phyloP scores from a whole-genome alignment of 2,888 invertebrate genomes.

The Ennomos quercinarius region DNA sequence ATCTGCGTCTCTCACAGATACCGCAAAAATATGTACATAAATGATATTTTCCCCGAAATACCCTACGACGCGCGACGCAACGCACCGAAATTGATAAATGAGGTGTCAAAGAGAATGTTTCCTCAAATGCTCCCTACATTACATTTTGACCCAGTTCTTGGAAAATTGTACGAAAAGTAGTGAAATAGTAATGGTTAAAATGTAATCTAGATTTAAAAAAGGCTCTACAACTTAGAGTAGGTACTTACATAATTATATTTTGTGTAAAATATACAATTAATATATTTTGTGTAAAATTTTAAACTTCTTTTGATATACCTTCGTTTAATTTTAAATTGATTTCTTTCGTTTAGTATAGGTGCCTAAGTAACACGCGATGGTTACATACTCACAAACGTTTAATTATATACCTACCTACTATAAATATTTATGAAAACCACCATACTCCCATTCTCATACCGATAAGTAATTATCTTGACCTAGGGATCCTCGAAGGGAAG shows the following conservation, averaged over 20 bases:
- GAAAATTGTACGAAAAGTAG: constrained; percentile 6
- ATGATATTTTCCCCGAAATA: no score
- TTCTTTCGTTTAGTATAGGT: no score
- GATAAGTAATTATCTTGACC: constrained; percentile 42
- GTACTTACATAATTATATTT: no score
- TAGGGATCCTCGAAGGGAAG: constrained; percentile 33
- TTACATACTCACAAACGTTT: background rate
- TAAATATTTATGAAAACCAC: constrained; percentile 26
- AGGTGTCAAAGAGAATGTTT: constrained; percentile 32
- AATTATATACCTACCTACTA: constrained; percentile 3
- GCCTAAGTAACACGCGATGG: background rate
- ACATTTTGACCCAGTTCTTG: constrained; percentile 13
- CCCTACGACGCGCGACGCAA: no score
- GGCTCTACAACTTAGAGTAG: no score
- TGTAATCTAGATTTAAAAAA: no score
- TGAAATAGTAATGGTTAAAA: constrained; percentile 15
- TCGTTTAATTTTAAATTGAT: no score
- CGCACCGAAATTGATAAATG: constrained; percentile 33
- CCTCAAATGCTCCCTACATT: constrained; percentile 9
- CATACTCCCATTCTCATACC: constrained; percentile 11
- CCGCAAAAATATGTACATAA: no score
- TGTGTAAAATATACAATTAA: no score
- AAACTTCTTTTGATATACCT: no score
- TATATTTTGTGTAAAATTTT: no score
- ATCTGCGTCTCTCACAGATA: no score